Evolutionary conservation across 1,140 invertebrate species (phyloP).

Genomic region (Drosophila miranda): DNA sequence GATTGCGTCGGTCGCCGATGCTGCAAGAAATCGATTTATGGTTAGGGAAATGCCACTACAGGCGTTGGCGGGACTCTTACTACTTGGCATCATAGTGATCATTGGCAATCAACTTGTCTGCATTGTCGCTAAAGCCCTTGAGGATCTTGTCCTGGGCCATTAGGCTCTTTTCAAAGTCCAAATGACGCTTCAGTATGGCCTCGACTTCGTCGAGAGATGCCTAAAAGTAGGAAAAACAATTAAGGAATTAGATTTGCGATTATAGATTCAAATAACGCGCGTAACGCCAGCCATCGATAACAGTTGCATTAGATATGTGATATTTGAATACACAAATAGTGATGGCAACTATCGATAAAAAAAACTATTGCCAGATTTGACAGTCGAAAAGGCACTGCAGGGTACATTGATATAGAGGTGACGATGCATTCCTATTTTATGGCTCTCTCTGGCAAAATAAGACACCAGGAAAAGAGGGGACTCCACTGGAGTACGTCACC

Average conservation of each 20-base stretch:
- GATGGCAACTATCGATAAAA: too few species aligned
- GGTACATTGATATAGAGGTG: too few species aligned
- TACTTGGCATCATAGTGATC: constrained; percentile 93
- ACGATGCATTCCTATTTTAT: too few species aligned
- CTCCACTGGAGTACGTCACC: too few species aligned
- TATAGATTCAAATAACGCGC: neutral
- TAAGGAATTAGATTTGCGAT: neutral
- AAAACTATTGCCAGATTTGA: too few species aligned
- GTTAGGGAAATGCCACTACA: neutral
- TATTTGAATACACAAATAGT: too few species aligned
- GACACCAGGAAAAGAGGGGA: too few species aligned
- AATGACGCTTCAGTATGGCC: constrained; percentile 95
- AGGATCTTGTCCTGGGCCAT: constrained; percentile 96
- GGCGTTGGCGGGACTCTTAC: constrained; percentile 83
- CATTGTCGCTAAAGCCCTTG: constrained; percentile 92
- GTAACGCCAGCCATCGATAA: too few species aligned
- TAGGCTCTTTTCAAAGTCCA: constrained; percentile 97
- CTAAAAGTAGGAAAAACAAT: constrained; percentile 82
- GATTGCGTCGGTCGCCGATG: constrained; percentile 89
- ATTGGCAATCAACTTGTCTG: constrained; percentile 91
- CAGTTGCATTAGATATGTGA: too few species aligned
- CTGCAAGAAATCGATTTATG: constrained; percentile 79
- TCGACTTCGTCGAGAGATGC: constrained; percentile 97
- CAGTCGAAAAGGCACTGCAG: too few species aligned
- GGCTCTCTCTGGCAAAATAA: too few species aligned